Percentiles rank a stretch among this genome's conserved stretches.
Conservation (phyloP, 2,797 vertebrate species). For the Rhinella marina region DNA sequence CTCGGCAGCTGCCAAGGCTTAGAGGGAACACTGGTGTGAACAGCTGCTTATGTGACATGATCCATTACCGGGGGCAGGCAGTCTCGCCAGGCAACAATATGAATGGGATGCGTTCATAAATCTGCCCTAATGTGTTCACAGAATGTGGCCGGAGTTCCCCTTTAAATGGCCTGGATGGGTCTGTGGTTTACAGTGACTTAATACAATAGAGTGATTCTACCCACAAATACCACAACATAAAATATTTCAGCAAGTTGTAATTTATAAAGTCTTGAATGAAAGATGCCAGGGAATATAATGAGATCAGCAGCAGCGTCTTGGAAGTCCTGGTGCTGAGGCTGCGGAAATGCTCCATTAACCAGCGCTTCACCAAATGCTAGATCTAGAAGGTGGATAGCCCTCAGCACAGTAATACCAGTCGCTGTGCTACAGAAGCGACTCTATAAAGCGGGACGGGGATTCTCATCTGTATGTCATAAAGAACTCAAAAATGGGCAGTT, state of each 20-base stretch:
- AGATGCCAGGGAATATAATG: neutral
- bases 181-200: neutral
- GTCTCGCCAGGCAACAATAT: too few species aligned
- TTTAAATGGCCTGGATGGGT: neutral
- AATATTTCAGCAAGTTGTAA: neutral
- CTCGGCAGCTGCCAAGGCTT: too few species aligned
- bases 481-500: neutral
- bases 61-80: too few species aligned
- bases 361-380: neutral
- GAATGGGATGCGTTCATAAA: neutral
- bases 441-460: neutral
- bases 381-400: neutral
- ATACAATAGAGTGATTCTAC: neutral
- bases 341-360: neutral
- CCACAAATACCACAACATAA: neutral
- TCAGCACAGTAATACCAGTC: constrained; percentile 31
- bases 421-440: neutral
- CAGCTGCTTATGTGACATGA: too few species aligned
- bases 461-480: neutral
- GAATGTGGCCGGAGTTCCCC: neutral
- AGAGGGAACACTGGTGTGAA: too few species aligned
- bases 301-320: neutral
- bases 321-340: neutral
- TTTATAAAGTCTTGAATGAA: neutral
- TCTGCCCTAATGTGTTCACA: neutral